A percentile compares a stretch with the other conserved stretches of the same genome.
These are phyloP conservation scores for Drosophila setosimentum DNA, from an alignment of 2,888 invertebrate species.

Conservation along the genomic window DNA sequence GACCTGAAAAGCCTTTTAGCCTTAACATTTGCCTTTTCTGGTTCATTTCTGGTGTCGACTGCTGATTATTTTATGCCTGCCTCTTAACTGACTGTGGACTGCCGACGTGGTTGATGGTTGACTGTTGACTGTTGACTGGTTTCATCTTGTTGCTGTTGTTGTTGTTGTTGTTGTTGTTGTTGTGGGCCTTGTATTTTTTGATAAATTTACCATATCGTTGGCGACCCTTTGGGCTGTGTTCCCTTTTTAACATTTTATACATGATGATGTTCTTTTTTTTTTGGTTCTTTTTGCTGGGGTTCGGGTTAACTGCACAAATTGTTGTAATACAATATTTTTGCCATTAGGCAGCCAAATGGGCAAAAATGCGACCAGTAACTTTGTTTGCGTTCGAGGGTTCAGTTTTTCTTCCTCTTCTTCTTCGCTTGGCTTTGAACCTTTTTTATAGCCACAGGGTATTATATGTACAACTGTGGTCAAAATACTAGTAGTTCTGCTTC, in stretches of 20 bases:
- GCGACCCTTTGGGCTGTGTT: slow-evolving; percentile 64
- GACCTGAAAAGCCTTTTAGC: slow-evolving; percentile 75
- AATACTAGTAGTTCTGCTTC: background rate
- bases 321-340: slow-evolving; percentile 80
- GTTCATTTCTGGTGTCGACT: slow-evolving; percentile 50
- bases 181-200: slow-evolving; percentile 61
- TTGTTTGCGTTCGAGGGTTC: slow-evolving; percentile 47
- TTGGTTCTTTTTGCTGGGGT: slow-evolving; percentile 16
- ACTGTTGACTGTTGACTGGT: slow-evolving; percentile 39
- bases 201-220: slow-evolving; percentile 81
- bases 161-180: slow-evolving; percentile 37
- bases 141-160: slow-evolving; percentile 53
- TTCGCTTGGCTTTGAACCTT: slow-evolving; percentile 6
- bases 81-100: slow-evolving; percentile 23
- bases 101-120: background rate
- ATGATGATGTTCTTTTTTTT: slow-evolving; percentile 24
- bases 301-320: slow-evolving; percentile 60
- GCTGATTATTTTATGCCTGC: slow-evolving; percentile 76
- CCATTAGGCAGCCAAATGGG: slow-evolving; percentile 74
- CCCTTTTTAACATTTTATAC: slow-evolving; percentile 40
- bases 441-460: background rate
- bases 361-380: slow-evolving; percentile 59
- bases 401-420: slow-evolving; percentile 1
- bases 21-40: slow-evolving; percentile 70
- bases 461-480: background rate